These are phyloP conservation scores for Romanogobio albipinnatus DNA, from an alignment of 2,113 vertebrate genomes.

Conservation along the genomic window DNA sequence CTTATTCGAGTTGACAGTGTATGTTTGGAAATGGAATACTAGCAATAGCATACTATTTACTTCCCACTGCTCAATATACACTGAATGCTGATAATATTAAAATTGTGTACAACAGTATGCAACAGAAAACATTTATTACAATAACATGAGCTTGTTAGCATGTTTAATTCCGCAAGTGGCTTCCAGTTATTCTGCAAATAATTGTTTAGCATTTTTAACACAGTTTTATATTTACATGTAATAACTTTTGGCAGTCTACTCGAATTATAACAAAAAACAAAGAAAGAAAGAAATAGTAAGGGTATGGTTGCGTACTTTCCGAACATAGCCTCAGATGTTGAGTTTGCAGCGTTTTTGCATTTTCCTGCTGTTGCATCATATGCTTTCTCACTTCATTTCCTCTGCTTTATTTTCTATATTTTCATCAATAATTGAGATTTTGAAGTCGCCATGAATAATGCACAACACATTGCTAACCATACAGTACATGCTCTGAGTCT, in stretches of 20 bases:
- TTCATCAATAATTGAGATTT: constrained; percentile 78
- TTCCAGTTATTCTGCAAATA: background rate
- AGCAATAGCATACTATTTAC: background rate
- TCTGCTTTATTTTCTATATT: constrained; percentile 62
- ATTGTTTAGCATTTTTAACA: background rate
- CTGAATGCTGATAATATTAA: background rate
- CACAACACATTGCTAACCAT: constrained; percentile 69
- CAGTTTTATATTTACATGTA: background rate
- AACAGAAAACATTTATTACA: background rate
- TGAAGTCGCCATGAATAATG: constrained; percentile 77
- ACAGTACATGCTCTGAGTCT: constrained; percentile 61
- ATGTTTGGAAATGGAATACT: background rate
- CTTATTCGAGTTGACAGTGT: too few relatives aligned
- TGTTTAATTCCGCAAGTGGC: constrained; percentile 2
- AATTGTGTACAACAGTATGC: background rate
- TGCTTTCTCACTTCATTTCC: constrained; percentile 56
- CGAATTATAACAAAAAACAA: background rate
- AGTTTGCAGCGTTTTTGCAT: constrained; percentile 41
- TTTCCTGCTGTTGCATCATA: constrained; percentile 69
- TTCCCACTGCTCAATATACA: background rate
- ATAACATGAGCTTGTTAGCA: background rate
- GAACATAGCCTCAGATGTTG: background rate
- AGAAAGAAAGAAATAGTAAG: background rate
- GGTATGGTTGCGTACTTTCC: background rate
- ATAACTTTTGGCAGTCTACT: background rate